Evolutionary conservation across 2,113 vertebrate genomes (phyloP).

Genomic region (Toxostoma redivivum): DNA sequence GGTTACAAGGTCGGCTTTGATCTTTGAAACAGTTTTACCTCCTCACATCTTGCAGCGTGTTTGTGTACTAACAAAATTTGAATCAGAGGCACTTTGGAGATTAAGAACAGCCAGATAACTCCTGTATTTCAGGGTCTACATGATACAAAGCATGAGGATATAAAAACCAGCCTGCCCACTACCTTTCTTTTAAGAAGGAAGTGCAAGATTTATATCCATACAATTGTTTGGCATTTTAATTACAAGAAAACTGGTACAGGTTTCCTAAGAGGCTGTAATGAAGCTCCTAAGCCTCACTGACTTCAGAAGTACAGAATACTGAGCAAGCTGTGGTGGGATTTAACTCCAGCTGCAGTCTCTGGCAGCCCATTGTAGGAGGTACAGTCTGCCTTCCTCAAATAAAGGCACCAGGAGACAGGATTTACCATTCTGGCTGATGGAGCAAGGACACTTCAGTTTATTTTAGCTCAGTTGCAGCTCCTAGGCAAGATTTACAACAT

Average conservation of each 20-base stretch:
- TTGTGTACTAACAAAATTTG: neutral
- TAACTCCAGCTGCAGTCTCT: neutral
- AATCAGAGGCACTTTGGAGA: neutral
- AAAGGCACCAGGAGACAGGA: neutral
- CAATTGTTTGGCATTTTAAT: neutral
- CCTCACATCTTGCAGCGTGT: neutral
- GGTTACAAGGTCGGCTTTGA: neutral
- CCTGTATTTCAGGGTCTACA: neutral
- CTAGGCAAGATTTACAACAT: neutral
- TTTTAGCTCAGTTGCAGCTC: neutral
- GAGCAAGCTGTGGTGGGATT: neutral
- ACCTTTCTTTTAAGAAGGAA: neutral
- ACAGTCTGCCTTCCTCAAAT: neutral
- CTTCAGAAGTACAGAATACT: neutral
- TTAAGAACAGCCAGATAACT: neutral
- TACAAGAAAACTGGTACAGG: neutral
- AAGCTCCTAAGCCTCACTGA: neutral
- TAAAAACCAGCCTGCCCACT: neutral
- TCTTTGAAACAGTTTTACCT: neutral
- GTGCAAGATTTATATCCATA: neutral
- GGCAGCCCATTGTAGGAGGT: neutral
- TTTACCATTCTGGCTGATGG: neutral
- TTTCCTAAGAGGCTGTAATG: neutral
- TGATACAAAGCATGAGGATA: neutral
- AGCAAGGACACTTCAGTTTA: neutral